Base-by-base conservation (phyloP, 2,113 vertebrate genomes). In the Castor canadensis region DNA sequence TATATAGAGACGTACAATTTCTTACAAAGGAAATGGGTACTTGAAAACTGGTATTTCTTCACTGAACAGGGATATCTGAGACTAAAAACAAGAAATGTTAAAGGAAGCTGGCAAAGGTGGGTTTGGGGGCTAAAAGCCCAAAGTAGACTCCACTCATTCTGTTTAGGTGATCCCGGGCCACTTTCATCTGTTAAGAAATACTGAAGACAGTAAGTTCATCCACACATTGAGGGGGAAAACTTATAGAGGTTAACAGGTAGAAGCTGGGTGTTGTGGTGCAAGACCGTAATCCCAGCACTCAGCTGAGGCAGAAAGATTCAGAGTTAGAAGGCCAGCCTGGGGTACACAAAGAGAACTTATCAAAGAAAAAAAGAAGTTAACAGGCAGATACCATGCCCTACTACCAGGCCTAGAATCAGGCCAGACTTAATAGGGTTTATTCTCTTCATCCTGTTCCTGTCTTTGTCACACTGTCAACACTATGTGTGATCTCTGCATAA, bases 1-100 rank as follows among this genome's bases (percentile, higher is more conserved):
- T 98, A 98, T 98, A 98, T 98, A 97, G 98, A 98, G 96, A 97
- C 95, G 93, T 76, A 96, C 97, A 94, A 98, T 97, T 98, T 96
- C 92, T 98, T 96, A 96, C 95, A 91, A 96, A 97, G 96, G 97
- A 98, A 98, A 97, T 97, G 97, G 97, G 88, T 89, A 91, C 62
- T 97, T 98, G 96, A 67, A 77, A 97, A 97, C 97, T 98, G 95
- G 88, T 97, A 30, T 93, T 97, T 98, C 93, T 97, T 86, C 15
- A 32, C 72, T 71, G 69, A 88, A 16, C 56, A 9, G 30, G 54
- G 11, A 9, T 3, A 22, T 89, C 58, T 80, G 56, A 89, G 77
- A 28, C 32, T 77, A 49, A 86, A 64, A 66, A 20, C n/a, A 40
- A 45, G 43, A 84, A 22, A 24, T 85, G 49, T 24, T 5, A 38